Percentiles rank a stretch among this genome's conserved stretches.
phyloP scores from a whole-genome alignment of 92 coral and sea anemone genomes.

The Desmophyllum pertusum region DNA sequence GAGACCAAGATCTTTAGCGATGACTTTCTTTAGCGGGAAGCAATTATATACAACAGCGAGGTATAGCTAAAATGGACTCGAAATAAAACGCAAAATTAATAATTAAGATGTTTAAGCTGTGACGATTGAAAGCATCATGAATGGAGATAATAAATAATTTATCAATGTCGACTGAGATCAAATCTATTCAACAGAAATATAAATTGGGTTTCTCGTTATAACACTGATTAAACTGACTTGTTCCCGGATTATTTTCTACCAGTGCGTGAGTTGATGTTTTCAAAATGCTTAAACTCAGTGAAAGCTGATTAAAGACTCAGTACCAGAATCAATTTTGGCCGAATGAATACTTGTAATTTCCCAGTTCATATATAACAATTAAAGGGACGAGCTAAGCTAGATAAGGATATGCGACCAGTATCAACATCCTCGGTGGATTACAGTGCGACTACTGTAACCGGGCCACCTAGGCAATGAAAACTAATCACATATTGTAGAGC shows the following conservation, averaged over 20 bases:
- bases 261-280: neutral
- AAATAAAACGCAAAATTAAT: neutral
- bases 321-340: neutral
- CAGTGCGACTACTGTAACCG: too few relatives aligned
- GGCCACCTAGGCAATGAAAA: too few relatives aligned
- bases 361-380: neutral
- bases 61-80: neutral
- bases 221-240: neutral
- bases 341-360: neutral
- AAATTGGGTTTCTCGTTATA: neutral
- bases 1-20: neutral
- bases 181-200: neutral
- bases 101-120: neutral
- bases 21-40: neutral
- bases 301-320: neutral
- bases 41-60: neutral
- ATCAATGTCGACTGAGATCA: neutral
- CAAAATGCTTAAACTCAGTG: neutral
- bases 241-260: neutral
- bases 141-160: neutral
- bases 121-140: neutral
- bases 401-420: neutral
- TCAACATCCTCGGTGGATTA: too few relatives aligned
- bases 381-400: neutral
- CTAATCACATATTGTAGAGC: too few relatives aligned